Percentiles rank a stretch among this genome's conserved stretches.
These are phyloP conservation scores for Ooceraea biroi DNA, from an alignment of 1,140 invertebrate genomes.

Conservation along the genomic window DNA sequence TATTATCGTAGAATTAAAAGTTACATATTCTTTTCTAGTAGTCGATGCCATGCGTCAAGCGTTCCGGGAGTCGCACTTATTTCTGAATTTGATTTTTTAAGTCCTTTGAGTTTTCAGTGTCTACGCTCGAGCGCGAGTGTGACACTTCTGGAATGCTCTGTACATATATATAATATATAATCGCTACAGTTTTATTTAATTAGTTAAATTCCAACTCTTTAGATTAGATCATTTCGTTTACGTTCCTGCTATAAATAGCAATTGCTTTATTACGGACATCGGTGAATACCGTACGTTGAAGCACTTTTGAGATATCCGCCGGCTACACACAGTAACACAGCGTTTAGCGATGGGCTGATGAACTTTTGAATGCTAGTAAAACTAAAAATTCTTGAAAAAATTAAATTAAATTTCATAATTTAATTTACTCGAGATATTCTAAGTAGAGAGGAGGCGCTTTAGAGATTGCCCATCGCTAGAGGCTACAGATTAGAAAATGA, in stretches of 20 bases:
- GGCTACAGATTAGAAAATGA: slow-evolving; percentile 4
- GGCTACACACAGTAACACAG: background rate
- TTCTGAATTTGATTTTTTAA: background rate
- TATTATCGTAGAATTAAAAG: slow-evolving; percentile 10
- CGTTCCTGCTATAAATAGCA: slow-evolving; percentile 41
- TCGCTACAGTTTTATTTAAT: slow-evolving; percentile 37
- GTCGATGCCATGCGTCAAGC: slow-evolving; percentile 22
- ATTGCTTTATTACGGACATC: slow-evolving; percentile 14
- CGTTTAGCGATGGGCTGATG: slow-evolving; percentile 8
- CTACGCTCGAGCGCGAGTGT: background rate
- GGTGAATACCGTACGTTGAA: background rate
- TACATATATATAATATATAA: slow-evolving; percentile 28
- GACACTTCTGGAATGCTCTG: slow-evolving; percentile 9
- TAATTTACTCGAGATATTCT: too few species aligned
- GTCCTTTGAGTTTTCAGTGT: background rate
- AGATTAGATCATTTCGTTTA: slow-evolving; percentile 16
- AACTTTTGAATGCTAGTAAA: too few species aligned
- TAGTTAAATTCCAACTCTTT: slow-evolving; percentile 7
- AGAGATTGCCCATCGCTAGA: background rate
- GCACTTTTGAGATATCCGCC: background rate
- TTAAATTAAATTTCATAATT: too few species aligned
- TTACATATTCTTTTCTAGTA: slow-evolving; percentile 26
- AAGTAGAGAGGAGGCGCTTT: too few species aligned
- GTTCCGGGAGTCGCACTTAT: background rate
- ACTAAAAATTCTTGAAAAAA: too few species aligned